These are phyloP conservation scores for Philereme vetulata DNA, from an alignment of 2,888 invertebrate genomes.

Conservation along the genomic window DNA sequence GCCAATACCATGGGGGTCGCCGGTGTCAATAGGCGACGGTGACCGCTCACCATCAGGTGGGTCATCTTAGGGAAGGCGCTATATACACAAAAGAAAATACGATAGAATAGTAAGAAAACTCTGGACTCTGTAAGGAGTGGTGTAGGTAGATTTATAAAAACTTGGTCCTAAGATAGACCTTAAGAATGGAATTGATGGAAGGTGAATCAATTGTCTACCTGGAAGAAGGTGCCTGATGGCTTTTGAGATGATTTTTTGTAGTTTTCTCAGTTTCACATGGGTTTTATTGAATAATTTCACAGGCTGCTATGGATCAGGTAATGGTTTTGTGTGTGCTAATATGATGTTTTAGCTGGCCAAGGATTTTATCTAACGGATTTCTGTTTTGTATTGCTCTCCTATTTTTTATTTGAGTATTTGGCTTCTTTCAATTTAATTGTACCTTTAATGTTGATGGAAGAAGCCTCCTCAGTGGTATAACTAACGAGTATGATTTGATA, in stretches of 20 bases:
- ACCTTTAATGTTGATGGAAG: not conserved
- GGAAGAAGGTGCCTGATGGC: not conserved
- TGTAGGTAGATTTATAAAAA: no score
- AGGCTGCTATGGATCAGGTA: slow-evolving; percentile 49
- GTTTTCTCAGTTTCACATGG: slow-evolving; percentile 4
- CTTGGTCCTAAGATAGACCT: no score
- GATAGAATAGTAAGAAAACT: not conserved
- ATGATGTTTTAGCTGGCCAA: slow-evolving; percentile 33
- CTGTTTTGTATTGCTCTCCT: slow-evolving; percentile 4
- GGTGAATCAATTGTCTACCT: not conserved
- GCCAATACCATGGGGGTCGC: no score
- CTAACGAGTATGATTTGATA: not conserved
- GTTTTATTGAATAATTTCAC: slow-evolving; percentile 13
- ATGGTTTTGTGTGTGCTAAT: slow-evolving; percentile 28
- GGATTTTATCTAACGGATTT: slow-evolving; percentile 38
- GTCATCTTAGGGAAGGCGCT: not conserved
- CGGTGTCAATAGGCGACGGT: no score
- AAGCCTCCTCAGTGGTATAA: slow-evolving; percentile 10
- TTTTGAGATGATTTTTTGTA: not conserved
- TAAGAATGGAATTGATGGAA: not conserved
- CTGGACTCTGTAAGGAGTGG: no score
- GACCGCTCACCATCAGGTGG: no score
- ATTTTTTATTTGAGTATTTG: slow-evolving; percentile 5
- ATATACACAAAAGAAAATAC: not conserved
- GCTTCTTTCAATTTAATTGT: slow-evolving; percentile 8